These are phyloP conservation scores for Platichthys flesus DNA, from an alignment of 2,113 vertebrate species.

Conservation along the genomic window DNA sequence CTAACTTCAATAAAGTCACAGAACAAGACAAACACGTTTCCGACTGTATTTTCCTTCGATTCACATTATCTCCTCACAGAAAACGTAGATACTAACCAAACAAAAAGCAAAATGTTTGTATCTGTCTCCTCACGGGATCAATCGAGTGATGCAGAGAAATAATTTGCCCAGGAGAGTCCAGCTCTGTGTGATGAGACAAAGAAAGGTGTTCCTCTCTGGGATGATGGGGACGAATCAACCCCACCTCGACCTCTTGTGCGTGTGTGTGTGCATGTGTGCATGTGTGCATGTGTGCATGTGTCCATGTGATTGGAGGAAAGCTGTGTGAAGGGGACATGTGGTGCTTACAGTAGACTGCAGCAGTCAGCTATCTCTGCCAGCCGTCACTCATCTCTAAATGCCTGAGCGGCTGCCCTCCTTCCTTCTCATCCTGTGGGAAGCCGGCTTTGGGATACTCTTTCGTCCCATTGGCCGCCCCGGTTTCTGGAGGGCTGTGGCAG, in stretches of 20 bases:
- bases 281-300: conserved; percentile 11
- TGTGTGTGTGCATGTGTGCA: conserved; percentile 10
- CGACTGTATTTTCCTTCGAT: conserved; percentile 4
- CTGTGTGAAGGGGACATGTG: conserved; percentile 37
- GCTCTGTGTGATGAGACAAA: conserved; percentile 69
- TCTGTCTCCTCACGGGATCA: conserved; percentile 27
- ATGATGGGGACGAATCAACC: conserved; percentile 25
- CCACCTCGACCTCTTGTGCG: conserved; percentile 12
- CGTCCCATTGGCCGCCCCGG: conserved; percentile 61
- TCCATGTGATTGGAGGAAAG: conserved; percentile 14
- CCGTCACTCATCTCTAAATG: conserved; percentile 78
- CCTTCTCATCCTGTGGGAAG: conserved; percentile 79
- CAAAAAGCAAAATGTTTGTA: conserved; percentile 43
- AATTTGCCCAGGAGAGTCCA: conserved; percentile 66
- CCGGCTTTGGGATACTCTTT: conserved; percentile 81
- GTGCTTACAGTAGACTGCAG: conserved; percentile 12
- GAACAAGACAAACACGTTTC: conserved; percentile 31
- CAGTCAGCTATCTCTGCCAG: conserved; percentile 89
- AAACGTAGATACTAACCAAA: conserved; percentile 37
- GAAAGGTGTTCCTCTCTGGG: conserved; percentile 49
- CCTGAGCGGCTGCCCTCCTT: conserved; percentile 65
- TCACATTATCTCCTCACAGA: conserved; percentile 16
- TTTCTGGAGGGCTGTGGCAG: conserved; percentile 56
- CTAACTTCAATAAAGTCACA: conserved; percentile 32
- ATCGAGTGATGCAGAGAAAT: conserved; percentile 40